Evolutionary conservation across 2,113 vertebrate species (phyloP), one percentile per base, ranked within the genome.

Genomic region (Lampris incognitus): DNA sequence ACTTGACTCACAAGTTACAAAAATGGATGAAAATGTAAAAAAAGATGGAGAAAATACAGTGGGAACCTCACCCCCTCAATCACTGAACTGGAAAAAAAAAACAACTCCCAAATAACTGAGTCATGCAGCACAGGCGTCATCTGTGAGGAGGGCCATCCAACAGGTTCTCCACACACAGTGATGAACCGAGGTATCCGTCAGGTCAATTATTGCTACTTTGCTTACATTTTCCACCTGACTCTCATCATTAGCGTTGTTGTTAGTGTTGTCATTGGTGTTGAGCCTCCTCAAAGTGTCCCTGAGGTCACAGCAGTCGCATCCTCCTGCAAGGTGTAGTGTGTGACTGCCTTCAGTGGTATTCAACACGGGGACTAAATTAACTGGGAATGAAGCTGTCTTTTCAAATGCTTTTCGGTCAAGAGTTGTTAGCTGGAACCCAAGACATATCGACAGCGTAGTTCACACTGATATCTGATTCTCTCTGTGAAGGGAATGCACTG

Each of bases 211-310:
- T 80, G 78, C 56, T 78, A 86, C 81, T 83, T 82, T 72, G 79
- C 87, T 87, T 87, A 81, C 82, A 91, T 91, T 87, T 88, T 89
- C 85, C 84, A 85, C 88, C 84, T 81, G 90, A 91, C 90, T 90
- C 88, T 73, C 79, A 87, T 88, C 79, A 88, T 92, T 90, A 87
- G 71, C 75, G 85, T 82, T 79, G 84, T 83, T 78, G 78, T 88
- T 78, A 78, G 80, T 42, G n/a, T 6, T 58, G 6, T 38, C 11
- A 24, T 24, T 37, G 78, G 72, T 66, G 72, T 73, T 66, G 61
- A 84, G 81, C 54, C 74, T 51, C n/a, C 51, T 76, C 59, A 1
- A 36, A 40, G 62, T 60, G 46, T 82, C 58, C 7, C 7, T 46
- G 44, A 46, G 44, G 44, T 46, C 44, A 46, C 44, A 46, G 44